Evolutionary conservation across 2,888 invertebrate genomes (phyloP).

Genomic region (Protula sp.): DNA sequence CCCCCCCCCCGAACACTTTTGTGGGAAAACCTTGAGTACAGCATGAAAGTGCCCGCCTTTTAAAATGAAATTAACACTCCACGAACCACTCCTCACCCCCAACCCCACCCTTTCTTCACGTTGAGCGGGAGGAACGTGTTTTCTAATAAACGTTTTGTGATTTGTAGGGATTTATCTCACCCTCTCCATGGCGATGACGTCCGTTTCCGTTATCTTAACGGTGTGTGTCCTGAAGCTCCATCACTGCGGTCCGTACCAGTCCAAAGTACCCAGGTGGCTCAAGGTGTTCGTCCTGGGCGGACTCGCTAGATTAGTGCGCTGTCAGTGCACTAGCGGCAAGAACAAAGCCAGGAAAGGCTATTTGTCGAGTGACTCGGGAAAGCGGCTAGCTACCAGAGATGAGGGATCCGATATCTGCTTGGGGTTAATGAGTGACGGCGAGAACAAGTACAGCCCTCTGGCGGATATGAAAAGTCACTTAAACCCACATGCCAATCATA

Average conservation of each 20-base stretch:
- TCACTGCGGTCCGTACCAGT: conserved; percentile 28
- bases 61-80: too few species aligned
- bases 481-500: background rate
- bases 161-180: conserved; percentile 36
- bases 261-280: conserved; percentile 28
- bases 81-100: too few species aligned
- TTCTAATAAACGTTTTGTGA: too few species aligned
- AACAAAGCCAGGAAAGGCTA: too few species aligned
- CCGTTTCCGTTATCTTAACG: conserved; percentile 33
- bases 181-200: conserved; percentile 34
- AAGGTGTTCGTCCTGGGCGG: conserved; percentile 16
- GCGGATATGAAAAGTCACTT: background rate
- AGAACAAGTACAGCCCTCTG: background rate
- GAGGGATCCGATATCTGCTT: conserved; percentile 7
- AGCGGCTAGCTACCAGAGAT: background rate
- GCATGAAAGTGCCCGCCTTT: too few species aligned
- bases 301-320: conserved; percentile 19
- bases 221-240: conserved; percentile 33
- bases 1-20: too few species aligned
- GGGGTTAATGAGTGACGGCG: background rate
- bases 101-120: too few species aligned
- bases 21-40: too few species aligned
- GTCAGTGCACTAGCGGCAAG: conserved; percentile 9
- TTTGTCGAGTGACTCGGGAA: background rate
- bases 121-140: too few species aligned